Evolutionary conservation across 30 jellyfish, hydroid and myxozoan species (phyloP).

Genomic region (Aurelia coerulea): DNA sequence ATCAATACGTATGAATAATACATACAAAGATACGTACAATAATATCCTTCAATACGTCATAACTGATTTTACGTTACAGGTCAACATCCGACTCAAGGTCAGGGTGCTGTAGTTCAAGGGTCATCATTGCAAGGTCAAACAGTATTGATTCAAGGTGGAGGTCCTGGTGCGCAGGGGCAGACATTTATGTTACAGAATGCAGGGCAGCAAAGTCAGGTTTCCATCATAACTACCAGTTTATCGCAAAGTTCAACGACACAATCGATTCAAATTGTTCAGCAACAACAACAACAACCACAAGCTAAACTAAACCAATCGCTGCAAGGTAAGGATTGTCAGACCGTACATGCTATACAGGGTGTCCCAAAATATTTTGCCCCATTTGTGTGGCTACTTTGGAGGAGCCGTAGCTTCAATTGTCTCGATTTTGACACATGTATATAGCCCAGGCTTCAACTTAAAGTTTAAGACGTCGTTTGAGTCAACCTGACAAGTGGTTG

Average conservation of each 20-base stretch:
- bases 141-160: constrained; percentile 88
- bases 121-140: constrained; percentile 96
- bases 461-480: no score
- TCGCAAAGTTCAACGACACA: constrained; percentile 82
- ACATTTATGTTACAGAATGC: constrained; percentile 91
- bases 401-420: no score
- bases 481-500: no score
- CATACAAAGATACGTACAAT: no score
- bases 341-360: neutral
- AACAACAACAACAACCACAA: constrained; percentile 87
- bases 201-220: constrained; percentile 93
- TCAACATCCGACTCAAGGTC: constrained; percentile 78
- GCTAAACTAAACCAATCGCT: constrained; percentile 41
- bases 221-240: constrained; percentile 82
- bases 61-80: constrained; percentile 26
- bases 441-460: no score
- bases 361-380: no score
- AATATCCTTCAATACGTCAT: neutral
- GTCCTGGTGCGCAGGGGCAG: constrained; percentile 86
- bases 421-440: no score
- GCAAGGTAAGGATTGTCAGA: constrained; percentile 29
- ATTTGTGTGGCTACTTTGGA: no score
- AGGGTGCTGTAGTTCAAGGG: constrained; percentile 83
- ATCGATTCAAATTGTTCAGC: constrained; percentile 92
- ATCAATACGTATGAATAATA: no score